Conservation (phyloP, 30 jellyfish, hydroid and myxozoan genomes). For the Aurelia coerulea region DNA sequence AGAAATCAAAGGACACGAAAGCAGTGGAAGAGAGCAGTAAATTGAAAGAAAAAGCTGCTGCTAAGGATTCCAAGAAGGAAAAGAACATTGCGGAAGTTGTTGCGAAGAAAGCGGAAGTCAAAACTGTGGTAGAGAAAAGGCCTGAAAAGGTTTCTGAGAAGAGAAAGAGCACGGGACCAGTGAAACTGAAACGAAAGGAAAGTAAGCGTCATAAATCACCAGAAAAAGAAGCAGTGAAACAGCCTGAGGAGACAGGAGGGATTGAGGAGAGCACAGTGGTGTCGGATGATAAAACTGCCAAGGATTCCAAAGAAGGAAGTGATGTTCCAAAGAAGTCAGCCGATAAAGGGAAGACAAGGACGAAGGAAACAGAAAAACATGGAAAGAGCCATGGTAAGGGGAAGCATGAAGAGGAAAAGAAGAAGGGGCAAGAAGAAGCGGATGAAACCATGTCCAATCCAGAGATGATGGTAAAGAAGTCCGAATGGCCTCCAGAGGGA, state of each 20-base stretch:
- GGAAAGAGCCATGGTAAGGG: background rate
- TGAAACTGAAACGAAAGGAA: conserved; percentile 57
- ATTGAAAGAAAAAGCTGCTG: conserved; percentile 10
- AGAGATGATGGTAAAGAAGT: conserved; percentile 31
- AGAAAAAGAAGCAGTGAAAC: conserved; percentile 23
- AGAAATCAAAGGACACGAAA: background rate
- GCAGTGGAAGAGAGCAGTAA: background rate
- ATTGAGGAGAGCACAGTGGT: background rate
- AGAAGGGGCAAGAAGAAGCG: conserved; percentile 53
- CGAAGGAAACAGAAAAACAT: conserved; percentile 9
- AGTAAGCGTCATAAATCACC: conserved; percentile 46
- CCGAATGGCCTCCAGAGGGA: conserved; percentile 6
- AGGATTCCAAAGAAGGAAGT: background rate
- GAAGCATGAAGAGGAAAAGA: conserved; percentile 32
- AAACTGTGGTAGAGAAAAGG: background rate
- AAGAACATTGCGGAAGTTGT: background rate
- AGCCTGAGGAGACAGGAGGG: background rate
- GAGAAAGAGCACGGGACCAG: conserved; percentile 62
- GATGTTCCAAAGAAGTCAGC: background rate
- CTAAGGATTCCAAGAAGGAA: conserved; percentile 2
- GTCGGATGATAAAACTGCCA: background rate
- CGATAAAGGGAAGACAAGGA: conserved; percentile 6
- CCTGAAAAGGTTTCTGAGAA: conserved; percentile 10
- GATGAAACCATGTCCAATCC: conserved; percentile 41
- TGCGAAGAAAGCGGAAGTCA: background rate